Conservation (phyloP, 2,888 invertebrate genomes). For the Molanna angustata region DNA sequence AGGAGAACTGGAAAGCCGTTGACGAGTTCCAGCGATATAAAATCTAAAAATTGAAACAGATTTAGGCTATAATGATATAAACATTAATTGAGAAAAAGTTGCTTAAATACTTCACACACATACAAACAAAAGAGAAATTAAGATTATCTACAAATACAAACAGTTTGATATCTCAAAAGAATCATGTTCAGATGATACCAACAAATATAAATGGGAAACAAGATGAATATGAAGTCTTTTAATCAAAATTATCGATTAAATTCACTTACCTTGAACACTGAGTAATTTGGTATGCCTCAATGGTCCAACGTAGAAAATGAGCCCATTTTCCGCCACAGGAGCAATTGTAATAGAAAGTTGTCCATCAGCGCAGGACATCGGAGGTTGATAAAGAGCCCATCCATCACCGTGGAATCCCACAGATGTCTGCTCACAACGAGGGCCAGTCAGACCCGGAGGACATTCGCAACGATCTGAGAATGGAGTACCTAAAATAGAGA, state of each 20-base stretch:
- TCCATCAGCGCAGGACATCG: slow-evolving; percentile 83
- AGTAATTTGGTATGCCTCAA: slow-evolving; percentile 60
- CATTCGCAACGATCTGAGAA: slow-evolving; percentile 76
- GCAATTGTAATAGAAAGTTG: slow-evolving; percentile 78
- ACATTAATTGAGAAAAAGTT: no score
- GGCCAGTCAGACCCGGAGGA: slow-evolving; percentile 74
- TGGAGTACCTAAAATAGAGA: slow-evolving; percentile 46
- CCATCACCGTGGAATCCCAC: slow-evolving; percentile 89
- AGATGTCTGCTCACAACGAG: slow-evolving; percentile 85
- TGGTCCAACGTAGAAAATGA: slow-evolving; percentile 92
- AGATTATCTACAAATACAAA: no score
- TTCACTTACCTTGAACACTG: slow-evolving; percentile 60
- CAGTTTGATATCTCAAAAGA: no score
- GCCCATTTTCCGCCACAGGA: slow-evolving; percentile 71
- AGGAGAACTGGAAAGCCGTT: slow-evolving; percentile 80
- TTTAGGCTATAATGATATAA: slow-evolving; percentile 5
- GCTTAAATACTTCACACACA: no score
- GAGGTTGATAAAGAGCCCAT: slow-evolving; percentile 88
- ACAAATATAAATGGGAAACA: no score
- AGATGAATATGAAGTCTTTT: no score
- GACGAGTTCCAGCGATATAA: slow-evolving; percentile 82
- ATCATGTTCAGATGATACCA: no score
- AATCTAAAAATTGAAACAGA: slow-evolving; percentile 58
- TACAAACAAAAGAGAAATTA: no score
- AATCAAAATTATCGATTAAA: no score